Evolutionary conservation across 2,888 invertebrate species (phyloP), one percentile per base, ranked within the genome.

Genomic region (Yponomeuta malinellus): DNA sequence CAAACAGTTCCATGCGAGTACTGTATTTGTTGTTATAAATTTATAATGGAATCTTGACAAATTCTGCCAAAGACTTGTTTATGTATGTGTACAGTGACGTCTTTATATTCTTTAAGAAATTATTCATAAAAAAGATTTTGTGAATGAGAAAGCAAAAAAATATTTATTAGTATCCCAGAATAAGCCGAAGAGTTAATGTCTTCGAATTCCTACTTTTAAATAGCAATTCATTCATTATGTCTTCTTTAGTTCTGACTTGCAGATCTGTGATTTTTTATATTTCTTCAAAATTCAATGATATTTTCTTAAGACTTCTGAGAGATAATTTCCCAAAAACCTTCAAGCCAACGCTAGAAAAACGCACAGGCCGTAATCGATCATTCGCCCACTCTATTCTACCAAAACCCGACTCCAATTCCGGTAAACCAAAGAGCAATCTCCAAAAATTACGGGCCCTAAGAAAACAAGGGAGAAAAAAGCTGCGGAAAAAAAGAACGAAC

Each of bases 381-480:
- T 86, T 78, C 70, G 73, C 74, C 75, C 76, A 76, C 75, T 75
- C 75, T 59, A 59, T 15, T 59, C 52, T 59, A 3, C 52, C 12
- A 59, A 15, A 59, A 59, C 15, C 52, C 52, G 52, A 59, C 52
- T 15, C 74, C 73, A 72, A 75, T 75, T 81, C 84, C 80, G 87
- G 88, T 88, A 85, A 89, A 86, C 89, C 89, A 79, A 86, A 84
- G 83, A 84, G 84, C 82, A 78, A 82, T 84, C 83, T 84, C 82
- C 85, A 59, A 74, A 89, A 88, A 87, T 89, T 88, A 89, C 82
- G 80, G 82, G 75, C 87, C 52, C 88, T 88, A 90, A 90, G 86
- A 90, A 89, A 90, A 90, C 86, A 89, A 69, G 52, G 71, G 84
- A 15, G 79, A 84, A 85, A 88, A 84, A 70, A 82, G 43, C 43